These are phyloP conservation scores for Melanostigma gelatinosum DNA, from an alignment of 2,113 vertebrate species.

Conservation along the genomic window DNA sequence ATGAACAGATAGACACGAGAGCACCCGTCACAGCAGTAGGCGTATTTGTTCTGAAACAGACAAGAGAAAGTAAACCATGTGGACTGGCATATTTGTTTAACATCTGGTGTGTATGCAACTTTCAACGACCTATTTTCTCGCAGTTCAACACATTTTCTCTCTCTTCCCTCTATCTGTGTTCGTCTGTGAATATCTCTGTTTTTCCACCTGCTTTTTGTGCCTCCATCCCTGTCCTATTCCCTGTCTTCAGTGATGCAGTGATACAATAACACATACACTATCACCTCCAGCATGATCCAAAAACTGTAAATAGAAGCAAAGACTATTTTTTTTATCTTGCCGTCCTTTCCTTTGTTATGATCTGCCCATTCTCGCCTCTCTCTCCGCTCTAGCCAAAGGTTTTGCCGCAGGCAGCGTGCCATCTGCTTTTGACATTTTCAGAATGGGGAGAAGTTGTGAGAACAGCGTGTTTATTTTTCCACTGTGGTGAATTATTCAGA, in stretches of 20 bases:
- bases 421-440: conserved; percentile 69
- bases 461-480: conserved; percentile 62
- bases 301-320: not conserved
- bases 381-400: conserved; percentile 18
- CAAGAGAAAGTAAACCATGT: not conserved
- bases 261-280: not conserved
- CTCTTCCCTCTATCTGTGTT: conserved; percentile 12
- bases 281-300: not conserved
- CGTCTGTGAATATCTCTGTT: not conserved
- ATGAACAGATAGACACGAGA: not conserved
- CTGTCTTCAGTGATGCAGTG: not conserved
- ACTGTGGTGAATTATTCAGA: conserved; percentile 62
- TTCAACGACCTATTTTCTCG: conserved; percentile 21
- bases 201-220: not conserved
- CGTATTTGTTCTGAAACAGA: not conserved
- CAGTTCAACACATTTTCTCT: conserved; percentile 23
- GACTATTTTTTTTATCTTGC: not conserved
- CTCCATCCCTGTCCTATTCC: not conserved
- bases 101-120: not conserved
- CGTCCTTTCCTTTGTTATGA: not conserved
- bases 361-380: not conserved
- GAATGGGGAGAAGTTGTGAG: conserved; percentile 56
- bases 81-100: not conserved
- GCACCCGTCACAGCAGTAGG: not conserved
- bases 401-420: conserved; percentile 44